Base-by-base conservation (phyloP, 2,797 vertebrate species). In the Coreius guichenoti region DNA sequence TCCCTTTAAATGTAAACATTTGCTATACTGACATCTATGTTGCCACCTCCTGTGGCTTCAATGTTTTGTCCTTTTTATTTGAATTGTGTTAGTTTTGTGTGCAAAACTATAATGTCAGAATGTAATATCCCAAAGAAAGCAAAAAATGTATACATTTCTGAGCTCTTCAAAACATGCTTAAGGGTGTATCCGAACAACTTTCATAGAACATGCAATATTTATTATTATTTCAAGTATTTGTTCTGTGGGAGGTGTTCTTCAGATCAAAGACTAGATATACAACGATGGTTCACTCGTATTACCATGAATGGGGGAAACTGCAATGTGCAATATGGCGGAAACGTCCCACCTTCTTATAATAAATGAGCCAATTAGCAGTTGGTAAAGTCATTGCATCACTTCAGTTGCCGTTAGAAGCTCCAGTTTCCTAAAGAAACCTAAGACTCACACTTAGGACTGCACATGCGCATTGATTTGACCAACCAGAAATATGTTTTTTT, bases 191-290 rank as follows among this genome's bases (percentile, higher is more conserved):
- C 31, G 0, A 36, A 17, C 19, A 21, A 68, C 65, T 36, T 21
- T 1, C 65, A 68, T 23, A 21, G 33, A 68, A 23, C 29, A 33
- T 33, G 73, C 73, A 76, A 75, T 75, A 56, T 76, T 31, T 36
- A 76, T n/a, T n/a, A n/a, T n/a, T n/a, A n/a, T 36, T 75, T 75
- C 29, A 54, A 75, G 73, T 76, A 76, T 33, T 76, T 36, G 49
- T 54, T 56, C 33, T 36, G 14, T n/a, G 29, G 5, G 73, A 13
- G 17, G 9, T 54, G 19, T 9, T 33, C 49, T 33, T 33, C 29
- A 61, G n/a, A 63, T 63, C 26, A 63, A 63, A 63, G 61, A 63
- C 2, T 63, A 63, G 13, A 29, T 29, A 16, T 63, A 63, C 61
- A 16, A 63, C 29, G 61, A 63, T 7, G 13, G n/a, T 63, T 63